phyloP scores from a whole-genome alignment of 2,888 invertebrate genomes.

The Eurytoma californica region DNA sequence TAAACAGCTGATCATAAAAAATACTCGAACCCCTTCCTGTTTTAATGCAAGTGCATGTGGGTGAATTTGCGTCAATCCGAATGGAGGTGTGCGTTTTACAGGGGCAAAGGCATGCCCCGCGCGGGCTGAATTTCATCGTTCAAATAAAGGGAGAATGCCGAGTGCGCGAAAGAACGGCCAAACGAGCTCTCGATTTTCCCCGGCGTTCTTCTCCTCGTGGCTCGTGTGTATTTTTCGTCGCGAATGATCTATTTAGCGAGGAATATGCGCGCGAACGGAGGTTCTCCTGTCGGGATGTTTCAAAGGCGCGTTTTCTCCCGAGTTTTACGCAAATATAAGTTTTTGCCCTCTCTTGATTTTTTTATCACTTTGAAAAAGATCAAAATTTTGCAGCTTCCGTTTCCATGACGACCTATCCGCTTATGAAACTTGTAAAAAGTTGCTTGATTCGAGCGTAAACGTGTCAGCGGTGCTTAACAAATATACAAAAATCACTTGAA shows the following conservation, averaged over 20 bases:
- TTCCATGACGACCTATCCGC: too few relatives aligned
- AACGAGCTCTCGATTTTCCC: slow-evolving; percentile 10
- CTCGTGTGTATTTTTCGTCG: too few relatives aligned
- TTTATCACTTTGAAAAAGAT: too few relatives aligned
- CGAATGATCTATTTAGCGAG: neutral
- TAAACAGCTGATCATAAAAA: slow-evolving; percentile 40
- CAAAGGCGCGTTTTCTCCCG: neutral
- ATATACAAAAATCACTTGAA: too few relatives aligned
- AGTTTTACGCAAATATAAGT: too few relatives aligned
- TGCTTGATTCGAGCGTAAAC: too few relatives aligned
- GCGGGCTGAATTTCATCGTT: neutral
- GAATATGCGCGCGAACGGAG: neutral
- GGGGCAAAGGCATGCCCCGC: neutral
- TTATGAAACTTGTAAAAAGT: too few relatives aligned
- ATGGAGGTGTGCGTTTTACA: neutral
- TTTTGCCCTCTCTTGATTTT: too few relatives aligned
- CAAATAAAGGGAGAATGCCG: neutral
- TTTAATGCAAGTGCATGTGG: neutral
- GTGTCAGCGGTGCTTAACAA: too few relatives aligned
- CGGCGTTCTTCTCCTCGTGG: neutral
- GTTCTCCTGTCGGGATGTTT: neutral
- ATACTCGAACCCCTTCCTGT: neutral
- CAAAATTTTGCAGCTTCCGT: too few relatives aligned
- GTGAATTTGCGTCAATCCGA: neutral
- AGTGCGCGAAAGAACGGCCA: slow-evolving; percentile 1